These are phyloP conservation scores for Cyclina sinensis DNA, from an alignment of 1,140 invertebrate species.

Conservation along the genomic window DNA sequence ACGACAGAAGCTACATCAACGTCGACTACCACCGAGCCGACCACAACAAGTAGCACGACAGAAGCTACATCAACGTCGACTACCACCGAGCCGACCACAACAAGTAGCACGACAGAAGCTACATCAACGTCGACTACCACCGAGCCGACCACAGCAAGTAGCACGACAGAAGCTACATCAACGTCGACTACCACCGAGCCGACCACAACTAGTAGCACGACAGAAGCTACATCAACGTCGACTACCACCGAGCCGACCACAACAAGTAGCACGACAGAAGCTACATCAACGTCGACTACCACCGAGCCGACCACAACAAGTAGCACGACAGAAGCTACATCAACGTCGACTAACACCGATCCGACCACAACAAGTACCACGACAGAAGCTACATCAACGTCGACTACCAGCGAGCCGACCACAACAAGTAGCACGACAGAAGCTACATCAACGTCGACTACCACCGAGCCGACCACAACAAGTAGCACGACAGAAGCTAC, in stretches of 20 bases:
- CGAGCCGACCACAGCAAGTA: background rate
- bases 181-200: background rate
- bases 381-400: background rate
- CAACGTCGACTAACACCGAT: background rate
- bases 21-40: background rate
- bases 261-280: background rate
- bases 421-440: background rate
- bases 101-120: background rate
- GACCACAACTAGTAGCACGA: slow-evolving; percentile 15
- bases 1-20: background rate
- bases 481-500: slow-evolving; percentile 15
- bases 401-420: background rate
- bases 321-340: slow-evolving; percentile 30
- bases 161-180: too few species aligned
- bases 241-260: background rate
- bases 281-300: slow-evolving; percentile 18
- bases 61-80: background rate
- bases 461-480: background rate
- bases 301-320: background rate
- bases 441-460: background rate
- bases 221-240: background rate
- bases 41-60: background rate
- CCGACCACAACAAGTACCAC: slow-evolving; percentile 18
- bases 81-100: background rate
- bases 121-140: background rate